A percentile compares a stretch with the other conserved stretches of the same genome.
These are phyloP conservation scores for Volucella zonaria DNA, from an alignment of 2,888 invertebrate genomes.

Conservation along the genomic window DNA sequence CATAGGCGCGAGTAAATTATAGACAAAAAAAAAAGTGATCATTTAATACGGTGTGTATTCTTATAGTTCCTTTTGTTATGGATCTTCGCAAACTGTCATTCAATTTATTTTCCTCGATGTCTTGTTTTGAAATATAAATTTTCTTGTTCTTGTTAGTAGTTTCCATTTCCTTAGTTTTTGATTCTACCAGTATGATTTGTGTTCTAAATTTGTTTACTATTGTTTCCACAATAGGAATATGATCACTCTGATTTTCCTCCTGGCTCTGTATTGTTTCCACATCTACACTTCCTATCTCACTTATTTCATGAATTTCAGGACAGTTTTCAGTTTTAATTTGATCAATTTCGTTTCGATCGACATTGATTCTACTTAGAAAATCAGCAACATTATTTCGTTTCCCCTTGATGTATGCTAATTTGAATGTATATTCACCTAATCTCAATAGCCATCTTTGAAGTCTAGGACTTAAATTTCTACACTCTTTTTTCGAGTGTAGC, in stretches of 20 bases:
- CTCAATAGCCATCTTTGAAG: conserved; percentile 45
- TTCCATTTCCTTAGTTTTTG: not conserved
- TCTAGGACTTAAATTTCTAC: conserved; percentile 30
- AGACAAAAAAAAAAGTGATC: too few species aligned
- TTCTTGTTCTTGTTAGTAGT: conserved; percentile 4
- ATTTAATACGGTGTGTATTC: conserved; percentile 19
- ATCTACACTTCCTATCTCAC: not conserved
- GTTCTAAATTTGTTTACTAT: not conserved
- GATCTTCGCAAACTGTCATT: conserved; percentile 10
- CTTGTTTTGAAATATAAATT: conserved; percentile 9
- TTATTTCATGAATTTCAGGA: not conserved
- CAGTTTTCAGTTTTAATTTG: not conserved
- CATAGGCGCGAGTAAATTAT: too few species aligned
- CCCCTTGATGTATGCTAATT: conserved; percentile 47
- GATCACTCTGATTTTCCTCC: not conserved
- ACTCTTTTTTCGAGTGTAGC: conserved; percentile 34
- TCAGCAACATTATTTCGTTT: conserved; percentile 51
- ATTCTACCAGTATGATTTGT: conserved; percentile 3
- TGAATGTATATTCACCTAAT: conserved; percentile 44
- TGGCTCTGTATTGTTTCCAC: conserved; percentile 6
- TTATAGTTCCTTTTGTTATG: conserved; percentile 17
- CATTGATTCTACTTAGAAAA: too few species aligned
- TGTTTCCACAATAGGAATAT: conserved; percentile 1
- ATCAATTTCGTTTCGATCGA: not conserved
- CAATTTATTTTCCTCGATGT: not conserved